Evolutionary conservation across 2,797 vertebrate species (phyloP).

Genomic region (Bradypus variegatus): DNA sequence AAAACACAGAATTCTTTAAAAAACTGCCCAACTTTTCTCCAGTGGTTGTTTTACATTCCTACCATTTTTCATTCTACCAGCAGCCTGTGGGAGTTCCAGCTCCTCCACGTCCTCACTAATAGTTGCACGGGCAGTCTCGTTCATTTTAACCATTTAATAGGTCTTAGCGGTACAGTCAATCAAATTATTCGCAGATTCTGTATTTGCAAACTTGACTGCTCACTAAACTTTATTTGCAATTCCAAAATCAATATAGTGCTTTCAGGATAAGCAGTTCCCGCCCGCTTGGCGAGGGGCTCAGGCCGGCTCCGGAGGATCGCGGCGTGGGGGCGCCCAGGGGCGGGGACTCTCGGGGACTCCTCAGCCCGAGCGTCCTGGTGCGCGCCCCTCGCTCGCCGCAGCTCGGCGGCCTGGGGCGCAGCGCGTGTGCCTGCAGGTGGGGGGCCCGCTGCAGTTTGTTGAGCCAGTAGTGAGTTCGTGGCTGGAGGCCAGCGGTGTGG

Average conservation of each 20-base stretch:
- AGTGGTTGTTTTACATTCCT: neutral
- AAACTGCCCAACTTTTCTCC: neutral
- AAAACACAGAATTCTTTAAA: neutral
- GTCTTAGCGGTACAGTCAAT: too few relatives aligned
- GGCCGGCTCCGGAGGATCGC: neutral
- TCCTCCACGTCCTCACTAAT: neutral
- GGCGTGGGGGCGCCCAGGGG: too few relatives aligned
- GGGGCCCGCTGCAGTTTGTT: neutral
- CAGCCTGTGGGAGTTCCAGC: neutral
- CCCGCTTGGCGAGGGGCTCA: fast-evolving
- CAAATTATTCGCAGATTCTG: too few relatives aligned
- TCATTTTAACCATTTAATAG: neutral
- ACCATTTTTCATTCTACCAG: too few relatives aligned
- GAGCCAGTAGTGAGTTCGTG: neutral
- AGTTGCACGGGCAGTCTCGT: neutral
- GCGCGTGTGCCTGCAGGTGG: too few relatives aligned
- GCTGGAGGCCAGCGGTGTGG: neutral
- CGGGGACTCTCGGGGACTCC: neutral
- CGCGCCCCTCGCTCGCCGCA: neutral
- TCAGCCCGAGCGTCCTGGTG: too few relatives aligned
- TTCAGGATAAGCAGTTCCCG: fast-evolving
- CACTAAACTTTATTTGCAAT: too few relatives aligned
- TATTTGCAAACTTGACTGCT: too few relatives aligned
- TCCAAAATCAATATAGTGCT: too few relatives aligned
- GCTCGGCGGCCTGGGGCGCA: too few relatives aligned